Conservation (phyloP, 2,888 invertebrate genomes). For the Trisateles emortualis region DNA sequence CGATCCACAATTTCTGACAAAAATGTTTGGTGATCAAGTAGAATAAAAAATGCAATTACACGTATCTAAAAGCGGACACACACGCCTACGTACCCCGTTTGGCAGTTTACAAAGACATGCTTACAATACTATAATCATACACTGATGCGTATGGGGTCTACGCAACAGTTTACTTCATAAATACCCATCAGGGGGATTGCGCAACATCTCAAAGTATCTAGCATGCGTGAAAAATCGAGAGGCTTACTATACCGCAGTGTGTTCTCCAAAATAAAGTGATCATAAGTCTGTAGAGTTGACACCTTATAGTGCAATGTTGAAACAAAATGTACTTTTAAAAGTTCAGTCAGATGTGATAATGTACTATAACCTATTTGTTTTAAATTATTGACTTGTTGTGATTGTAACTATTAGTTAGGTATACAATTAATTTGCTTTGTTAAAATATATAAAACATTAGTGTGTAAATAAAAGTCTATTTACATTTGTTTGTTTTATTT, state of each 20-base stretch:
- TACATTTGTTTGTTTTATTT: conserved; percentile 31
- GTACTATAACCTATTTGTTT: conserved; percentile 33
- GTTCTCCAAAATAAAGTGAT: no score
- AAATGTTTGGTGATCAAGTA: conserved; percentile 23
- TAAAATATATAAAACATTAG: conserved; percentile 38
- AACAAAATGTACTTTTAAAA: not conserved
- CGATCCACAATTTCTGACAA: no score
- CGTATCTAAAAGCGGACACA: conserved; percentile 29
- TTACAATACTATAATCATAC: no score
- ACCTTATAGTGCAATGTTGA: conserved; percentile 7
- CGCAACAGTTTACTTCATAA: no score
- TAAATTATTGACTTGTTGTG: conserved; percentile 51
- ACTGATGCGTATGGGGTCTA: no score
- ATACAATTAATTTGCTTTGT: conserved; percentile 35
- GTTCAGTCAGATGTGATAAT: conserved; percentile 44
- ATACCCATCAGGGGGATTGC: no score
- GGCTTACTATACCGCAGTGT: no score
- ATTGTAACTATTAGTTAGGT: conserved; percentile 45
- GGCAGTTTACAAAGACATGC: no score
- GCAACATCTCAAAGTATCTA: no score
- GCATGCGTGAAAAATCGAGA: no score
- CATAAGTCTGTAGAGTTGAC: not conserved
- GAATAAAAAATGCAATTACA: conserved; percentile 22
- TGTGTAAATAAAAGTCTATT: conserved; percentile 44
- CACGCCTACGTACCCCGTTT: no score